Base-by-base conservation (phyloP, 2,888 invertebrate genomes). In the Hypsopygia costalis region DNA sequence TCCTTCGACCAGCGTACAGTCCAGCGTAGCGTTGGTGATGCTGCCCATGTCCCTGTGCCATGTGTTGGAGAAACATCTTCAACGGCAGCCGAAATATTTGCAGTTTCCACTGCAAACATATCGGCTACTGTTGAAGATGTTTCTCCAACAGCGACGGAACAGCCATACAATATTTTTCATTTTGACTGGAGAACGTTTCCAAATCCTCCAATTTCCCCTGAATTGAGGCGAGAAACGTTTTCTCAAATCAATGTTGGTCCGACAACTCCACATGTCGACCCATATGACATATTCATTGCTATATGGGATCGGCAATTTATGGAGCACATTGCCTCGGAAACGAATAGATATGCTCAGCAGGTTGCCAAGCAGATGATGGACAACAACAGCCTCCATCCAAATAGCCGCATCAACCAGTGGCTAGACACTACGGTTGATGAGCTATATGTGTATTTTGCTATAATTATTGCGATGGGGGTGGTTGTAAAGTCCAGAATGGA, bases 301-400 rank as follows among this genome's bases (percentile, higher is more conserved):
- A 63, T 61, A 46, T 63, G 62, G 64, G 51, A 61, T 51, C 44
- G 45, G 0, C 11, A 46, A 32, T 43, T 57, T 10, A 62, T 66
- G 55, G 49, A 58, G 40, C 21, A 45, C 29, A 60, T 62, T 12
- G 55, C 28, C 3, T 5, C 5, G 6, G 55, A 56, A 27, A 61
- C 59, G 0, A 65, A 63, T 29, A 37, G 21, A 9, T 62, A 63
- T 39, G 59, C 59, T n/a, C 52, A 63, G 41, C 43, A 58, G 32
- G 1, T 52, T n/a, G 50, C 45, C 20, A n/a, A 30, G 2, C n/a
- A 37, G 6, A 34, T 45, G 41, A n/a, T 41, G 5, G 8, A 12
- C 1, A 31, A 30, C 11, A 22, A 27, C 3, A 34, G 9, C 3
- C 32, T 54, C 1, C 3, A 7, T 16, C 44, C 46, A 0, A 12